These are phyloP conservation scores for Pogonocherus hispidulus DNA, from an alignment of 2,888 invertebrate species.

Conservation along the genomic window DNA sequence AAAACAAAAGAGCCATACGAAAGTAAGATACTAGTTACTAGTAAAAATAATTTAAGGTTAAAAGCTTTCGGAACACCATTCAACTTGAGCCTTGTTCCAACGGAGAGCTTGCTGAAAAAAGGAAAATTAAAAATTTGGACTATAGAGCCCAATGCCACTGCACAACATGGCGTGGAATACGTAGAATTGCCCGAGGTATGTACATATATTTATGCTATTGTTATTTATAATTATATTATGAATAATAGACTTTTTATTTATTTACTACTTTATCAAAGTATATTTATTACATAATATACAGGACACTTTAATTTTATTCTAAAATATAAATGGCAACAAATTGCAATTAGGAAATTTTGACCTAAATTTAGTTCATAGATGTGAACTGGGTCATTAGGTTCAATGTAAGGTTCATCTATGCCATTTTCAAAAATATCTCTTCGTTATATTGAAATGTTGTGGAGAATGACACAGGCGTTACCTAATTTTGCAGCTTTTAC, in stretches of 20 bases:
- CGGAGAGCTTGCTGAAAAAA: conserved; percentile 83
- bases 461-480: too few species aligned
- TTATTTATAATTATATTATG: background rate
- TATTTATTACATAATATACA: background rate
- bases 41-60: conserved; percentile 77
- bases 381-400: too few species aligned
- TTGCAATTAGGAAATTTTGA: too few species aligned
- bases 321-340: too few species aligned
- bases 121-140: conserved; percentile 86
- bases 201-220: background rate
- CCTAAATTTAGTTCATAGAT: too few species aligned
- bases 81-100: conserved; percentile 81
- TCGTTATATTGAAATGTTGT: too few species aligned
- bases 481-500: too few species aligned
- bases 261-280: background rate
- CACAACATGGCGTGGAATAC: conserved; percentile 84
- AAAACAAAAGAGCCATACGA: conserved; percentile 40
- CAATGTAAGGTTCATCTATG: too few species aligned
- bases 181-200: conserved; percentile 81
- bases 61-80: conserved; percentile 85
- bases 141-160: conserved; percentile 82
- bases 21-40: conserved; percentile 51
- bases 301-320: background rate
- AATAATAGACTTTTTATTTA: background rate
- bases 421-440: too few species aligned